Conservation (phyloP, 2,888 invertebrate species). For the Teinopalpus imperialis region DNA sequence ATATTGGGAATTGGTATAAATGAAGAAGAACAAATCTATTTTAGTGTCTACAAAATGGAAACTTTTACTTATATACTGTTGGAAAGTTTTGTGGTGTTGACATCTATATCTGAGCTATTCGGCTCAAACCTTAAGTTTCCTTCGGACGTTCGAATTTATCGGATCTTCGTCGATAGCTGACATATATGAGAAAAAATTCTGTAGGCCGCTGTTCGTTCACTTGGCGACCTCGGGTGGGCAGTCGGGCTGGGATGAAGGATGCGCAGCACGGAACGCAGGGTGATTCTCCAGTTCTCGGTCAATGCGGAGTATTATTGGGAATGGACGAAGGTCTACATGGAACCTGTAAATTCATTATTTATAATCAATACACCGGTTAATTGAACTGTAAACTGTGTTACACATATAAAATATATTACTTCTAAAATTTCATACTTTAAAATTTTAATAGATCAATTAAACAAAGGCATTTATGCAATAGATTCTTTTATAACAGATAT, state of each 20-base stretch:
- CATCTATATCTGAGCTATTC: neutral
- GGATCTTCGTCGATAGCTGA: neutral
- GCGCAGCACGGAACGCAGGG: conserved; percentile 94
- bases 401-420: too few species aligned
- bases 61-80: too few species aligned
- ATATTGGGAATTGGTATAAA: too few species aligned
- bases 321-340: conserved; percentile 94
- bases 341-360: conserved; percentile 89
- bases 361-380: too few species aligned
- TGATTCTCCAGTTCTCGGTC: conserved; percentile 92
- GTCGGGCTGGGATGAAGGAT: conserved; percentile 96
- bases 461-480: too few species aligned
- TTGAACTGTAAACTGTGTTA: too few species aligned
- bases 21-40: too few species aligned
- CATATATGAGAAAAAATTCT: neutral
- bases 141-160: conserved; percentile 2
- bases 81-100: neutral
- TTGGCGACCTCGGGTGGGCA: conserved; percentile 94
- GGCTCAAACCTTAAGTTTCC: conserved; percentile 3
- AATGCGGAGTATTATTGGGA: conserved; percentile 94
- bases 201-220: conserved; percentile 49
- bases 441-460: too few species aligned
- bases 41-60: too few species aligned
- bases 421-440: too few species aligned
- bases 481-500: too few species aligned